Evolutionary conservation across 1,140 invertebrate species (phyloP).

Genomic region (Pachypeltis micranthus): DNA sequence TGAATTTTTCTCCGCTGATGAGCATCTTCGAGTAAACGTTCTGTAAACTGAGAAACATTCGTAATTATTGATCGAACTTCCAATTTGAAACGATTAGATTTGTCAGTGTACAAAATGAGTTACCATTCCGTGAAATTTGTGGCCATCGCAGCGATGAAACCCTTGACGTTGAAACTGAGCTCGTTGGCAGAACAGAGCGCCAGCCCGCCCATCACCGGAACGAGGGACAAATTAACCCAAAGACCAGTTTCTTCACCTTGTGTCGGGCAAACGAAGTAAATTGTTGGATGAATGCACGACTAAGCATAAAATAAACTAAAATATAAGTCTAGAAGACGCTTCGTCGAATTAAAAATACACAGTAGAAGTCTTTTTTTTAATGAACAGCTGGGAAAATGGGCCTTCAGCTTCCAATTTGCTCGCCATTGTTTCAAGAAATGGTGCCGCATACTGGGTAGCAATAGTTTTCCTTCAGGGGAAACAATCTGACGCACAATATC

Average conservation of each 20-base stretch:
- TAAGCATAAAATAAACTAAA: constrained; percentile 26
- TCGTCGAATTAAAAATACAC: no score
- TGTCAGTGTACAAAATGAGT: constrained; percentile 25
- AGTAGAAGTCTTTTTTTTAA: no score
- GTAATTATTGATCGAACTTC: constrained; percentile 4
- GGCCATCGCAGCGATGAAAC: constrained; percentile 64
- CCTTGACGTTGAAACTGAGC: constrained; percentile 63
- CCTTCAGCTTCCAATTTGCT: no score
- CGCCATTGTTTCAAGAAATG: no score
- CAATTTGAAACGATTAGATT: constrained; percentile 18
- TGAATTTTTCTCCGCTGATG: constrained; percentile 65
- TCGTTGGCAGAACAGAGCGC: constrained; percentile 73
- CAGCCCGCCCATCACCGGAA: constrained; percentile 75
- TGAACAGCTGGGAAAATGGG: no score
- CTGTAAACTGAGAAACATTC: constrained; percentile 49
- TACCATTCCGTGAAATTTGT: constrained; percentile 76
- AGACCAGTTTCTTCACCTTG: constrained; percentile 62
- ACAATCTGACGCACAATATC: no score
- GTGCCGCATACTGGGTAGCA: no score
- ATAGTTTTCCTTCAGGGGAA: no score
- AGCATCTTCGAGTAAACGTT: constrained; percentile 78
- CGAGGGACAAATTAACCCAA: constrained; percentile 63
- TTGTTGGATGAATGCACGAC: no score
- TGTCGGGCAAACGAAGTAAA: no score
- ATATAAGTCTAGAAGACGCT: constrained; percentile 11